Base-by-base conservation (phyloP, 1,140 invertebrate genomes). In the Macrobrachium rosenbergii region DNA sequence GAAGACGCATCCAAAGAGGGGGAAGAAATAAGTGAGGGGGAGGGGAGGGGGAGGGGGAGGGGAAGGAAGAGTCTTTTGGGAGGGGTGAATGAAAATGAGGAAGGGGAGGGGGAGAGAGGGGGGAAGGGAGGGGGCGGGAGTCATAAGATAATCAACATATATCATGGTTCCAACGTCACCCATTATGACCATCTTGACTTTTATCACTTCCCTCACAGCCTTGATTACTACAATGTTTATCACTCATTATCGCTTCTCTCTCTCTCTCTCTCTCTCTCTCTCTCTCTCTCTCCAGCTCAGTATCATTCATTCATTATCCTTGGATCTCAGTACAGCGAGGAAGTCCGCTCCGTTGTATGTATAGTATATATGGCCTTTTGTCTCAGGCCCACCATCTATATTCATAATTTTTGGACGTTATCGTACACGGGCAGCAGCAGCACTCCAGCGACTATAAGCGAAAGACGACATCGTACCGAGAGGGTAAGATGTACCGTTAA, bases 381-480 rank as follows among this genome's bases (percentile, higher is more conserved):
- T 85, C 75, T 85, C 78, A n/a, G 83, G 19, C 63, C 58, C 10
- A 62, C 63, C 83, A 85, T 85, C 83, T 85, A 43, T 85, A 85
- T 85, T 85, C 83, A 85, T 85, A n/a, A 85, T 85, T 77, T 78
- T 63, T 79, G 69, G 52, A 52, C 52, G 52, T 52, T 52, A 52
- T 52, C 52, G 52, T 52, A 8, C 52, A 52, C 52, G 7, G 8
- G 52, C 52, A 12, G 52, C 52, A 52, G 52, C 52, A 52, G 52
- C 52, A 52, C 52, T 52, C 12, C 8, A 52, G 52, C 52, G 52
- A 52, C 52, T 52, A 3, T 37, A 52, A 52, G 52, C 52, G 52
- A 52, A 52, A 52, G 52, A 52, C 2, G 52, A 52, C 52, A 52
- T 52, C 52, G 52, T 52, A 52, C 52, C 52, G 6, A 8, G 52